A percentile compares a stretch with the other conserved stretches of the same genome.
These are phyloP conservation scores for Vireo griseus DNA, from an alignment of 2,797 vertebrate species.

Conservation along the genomic window DNA sequence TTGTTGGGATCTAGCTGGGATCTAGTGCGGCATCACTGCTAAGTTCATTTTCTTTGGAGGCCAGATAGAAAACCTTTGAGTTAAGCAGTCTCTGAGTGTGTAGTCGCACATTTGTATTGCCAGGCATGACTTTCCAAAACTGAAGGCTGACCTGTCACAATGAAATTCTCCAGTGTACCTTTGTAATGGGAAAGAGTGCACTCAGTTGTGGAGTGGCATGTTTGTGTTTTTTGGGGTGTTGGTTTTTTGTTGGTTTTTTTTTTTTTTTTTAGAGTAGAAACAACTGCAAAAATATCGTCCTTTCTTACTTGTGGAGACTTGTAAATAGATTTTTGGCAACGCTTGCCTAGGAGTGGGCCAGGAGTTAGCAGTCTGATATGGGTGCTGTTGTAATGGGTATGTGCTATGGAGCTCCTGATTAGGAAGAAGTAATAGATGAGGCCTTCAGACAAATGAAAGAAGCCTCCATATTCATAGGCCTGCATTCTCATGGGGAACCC, in stretches of 20 bases:
- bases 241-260: background rate
- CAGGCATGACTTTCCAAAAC: background rate
- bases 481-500: background rate
- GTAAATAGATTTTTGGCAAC: background rate
- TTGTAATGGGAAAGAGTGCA: background rate
- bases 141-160: background rate
- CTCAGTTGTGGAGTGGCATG: background rate
- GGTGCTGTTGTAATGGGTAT: background rate
- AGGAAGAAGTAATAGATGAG: background rate
- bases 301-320: background rate
- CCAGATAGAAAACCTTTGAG: background rate
- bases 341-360: background rate
- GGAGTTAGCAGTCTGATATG: background rate
- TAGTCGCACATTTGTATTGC: background rate
- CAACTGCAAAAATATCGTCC: fast-evolving
- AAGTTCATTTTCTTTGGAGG: background rate
- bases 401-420: background rate
- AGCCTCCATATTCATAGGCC: background rate
- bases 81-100: background rate
- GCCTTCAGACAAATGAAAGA: background rate
- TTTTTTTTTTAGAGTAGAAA: background rate
- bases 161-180: background rate
- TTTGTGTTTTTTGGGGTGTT: background rate
- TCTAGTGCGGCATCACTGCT: background rate
- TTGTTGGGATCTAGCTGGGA: background rate